These are phyloP conservation scores for Carcinoscorpius rotundicauda DNA, from an alignment of 1,140 invertebrate genomes.

Conservation along the genomic window DNA sequence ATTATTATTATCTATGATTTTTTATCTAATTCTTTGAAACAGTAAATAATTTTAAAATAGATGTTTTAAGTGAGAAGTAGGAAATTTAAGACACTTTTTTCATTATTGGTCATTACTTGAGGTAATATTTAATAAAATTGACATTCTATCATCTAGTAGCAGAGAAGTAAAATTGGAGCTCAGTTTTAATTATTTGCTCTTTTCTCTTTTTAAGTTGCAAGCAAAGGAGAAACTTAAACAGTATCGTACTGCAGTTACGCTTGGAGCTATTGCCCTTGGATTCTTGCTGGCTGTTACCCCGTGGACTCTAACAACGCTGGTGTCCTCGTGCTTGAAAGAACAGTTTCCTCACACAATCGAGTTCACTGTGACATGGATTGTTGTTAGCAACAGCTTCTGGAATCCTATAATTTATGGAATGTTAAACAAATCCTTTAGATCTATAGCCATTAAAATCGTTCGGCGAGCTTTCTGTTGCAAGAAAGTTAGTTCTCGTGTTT, in stretches of 20 bases:
- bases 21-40: too few species aligned
- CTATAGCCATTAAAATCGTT: too few species aligned
- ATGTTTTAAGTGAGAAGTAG: too few species aligned
- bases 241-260: slow-evolving; percentile 5
- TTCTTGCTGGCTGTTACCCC: slow-evolving; percentile 9
- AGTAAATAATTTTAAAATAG: too few species aligned
- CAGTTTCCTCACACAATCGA: slow-evolving; percentile 3
- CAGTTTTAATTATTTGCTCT: not conserved
- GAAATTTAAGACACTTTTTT: too few species aligned
- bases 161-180: not conserved
- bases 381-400: slow-evolving; percentile 12
- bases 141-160: not conserved
- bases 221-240: slow-evolving; percentile 8
- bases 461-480: too few species aligned
- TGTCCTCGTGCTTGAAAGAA: slow-evolving; percentile 7
- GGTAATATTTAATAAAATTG: not conserved
- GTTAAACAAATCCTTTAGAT: not conserved
- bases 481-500: too few species aligned
- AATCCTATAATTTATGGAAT: slow-evolving; percentile 11
- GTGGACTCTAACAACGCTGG: slow-evolving; percentile 7
- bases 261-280: slow-evolving; percentile 7
- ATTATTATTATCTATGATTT: too few species aligned
- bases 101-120: not conserved
- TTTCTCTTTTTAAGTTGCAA: slow-evolving; percentile 3
- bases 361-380: slow-evolving; percentile 13